Evolutionary conservation across 2,797 vertebrate species (phyloP).

Genomic region (Chelon labrosus): DNA sequence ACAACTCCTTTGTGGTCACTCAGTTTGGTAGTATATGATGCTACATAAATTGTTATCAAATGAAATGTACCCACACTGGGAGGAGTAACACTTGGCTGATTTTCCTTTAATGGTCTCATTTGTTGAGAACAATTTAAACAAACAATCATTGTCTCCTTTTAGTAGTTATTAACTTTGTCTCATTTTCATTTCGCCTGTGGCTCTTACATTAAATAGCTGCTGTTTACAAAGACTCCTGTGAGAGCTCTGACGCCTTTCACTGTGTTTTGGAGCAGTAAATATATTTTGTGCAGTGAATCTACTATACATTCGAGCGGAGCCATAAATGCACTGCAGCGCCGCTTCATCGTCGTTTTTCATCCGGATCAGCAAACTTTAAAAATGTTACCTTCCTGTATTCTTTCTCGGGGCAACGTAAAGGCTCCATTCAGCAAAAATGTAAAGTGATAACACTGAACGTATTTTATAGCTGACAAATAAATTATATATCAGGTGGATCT

Average conservation of each 20-base stretch:
- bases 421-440: not conserved
- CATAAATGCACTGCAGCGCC: constrained; percentile 4
- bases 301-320: constrained; percentile 1
- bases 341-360: not conserved
- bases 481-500: not conserved
- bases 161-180: constrained; percentile 21
- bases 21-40: not conserved
- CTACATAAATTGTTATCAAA: not conserved
- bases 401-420: not conserved
- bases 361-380: not conserved
- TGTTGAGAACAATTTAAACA: constrained; percentile 12
- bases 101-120: constrained; percentile 28
- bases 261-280: constrained; percentile 15
- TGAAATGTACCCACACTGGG: constrained; percentile 13
- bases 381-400: constrained; percentile 2
- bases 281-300: constrained; percentile 5
- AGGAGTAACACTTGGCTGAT: constrained; percentile 20
- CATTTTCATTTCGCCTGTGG: constrained; percentile 17
- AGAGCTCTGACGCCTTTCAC: constrained; percentile 5
- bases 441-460: not conserved
- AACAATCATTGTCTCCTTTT: constrained; percentile 12
- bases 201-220: constrained; percentile 13
- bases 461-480: not conserved
- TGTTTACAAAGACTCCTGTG: constrained; percentile 23
- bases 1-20: too few relatives aligned